phyloP scores from a whole-genome alignment of 2,113 vertebrate species.

The Etheostoma cragini region DNA sequence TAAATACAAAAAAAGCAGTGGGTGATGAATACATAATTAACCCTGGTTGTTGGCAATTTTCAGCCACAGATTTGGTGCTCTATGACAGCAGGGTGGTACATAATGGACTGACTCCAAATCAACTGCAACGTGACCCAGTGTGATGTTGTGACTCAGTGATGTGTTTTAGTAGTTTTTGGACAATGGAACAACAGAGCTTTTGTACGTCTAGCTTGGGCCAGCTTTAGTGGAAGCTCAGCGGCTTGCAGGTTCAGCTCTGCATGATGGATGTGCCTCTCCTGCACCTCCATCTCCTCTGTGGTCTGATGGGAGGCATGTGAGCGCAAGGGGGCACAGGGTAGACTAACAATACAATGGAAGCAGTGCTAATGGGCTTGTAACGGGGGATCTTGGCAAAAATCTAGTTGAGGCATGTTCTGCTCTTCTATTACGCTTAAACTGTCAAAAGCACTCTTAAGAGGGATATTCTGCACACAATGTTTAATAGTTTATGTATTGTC shows the following conservation, averaged over 20 bases:
- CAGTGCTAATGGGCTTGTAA: slow-evolving; percentile 32
- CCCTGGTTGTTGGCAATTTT: background rate
- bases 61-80: background rate
- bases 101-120: slow-evolving; percentile 2
- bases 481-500: background rate
- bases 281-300: slow-evolving; percentile 33
- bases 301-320: slow-evolving; percentile 27
- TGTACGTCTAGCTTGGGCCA: background rate
- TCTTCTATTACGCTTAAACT: background rate
- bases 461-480: slow-evolving; percentile 7
- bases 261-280: slow-evolving; percentile 42
- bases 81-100: background rate
- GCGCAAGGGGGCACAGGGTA: slow-evolving; percentile 25
- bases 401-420: slow-evolving; percentile 30
- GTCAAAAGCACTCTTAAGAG: slow-evolving; percentile 19
- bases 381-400: slow-evolving; percentile 28
- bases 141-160: background rate
- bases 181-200: background rate
- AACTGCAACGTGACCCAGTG: background rate
- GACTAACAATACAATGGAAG: slow-evolving; percentile 36
- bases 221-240: slow-evolving; percentile 7
- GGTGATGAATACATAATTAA: background rate
- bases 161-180: background rate
- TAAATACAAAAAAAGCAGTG: background rate
- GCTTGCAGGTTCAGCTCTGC: slow-evolving; percentile 23